phyloP scores from a whole-genome alignment of 2,113 vertebrate species.

The Toxostoma redivivum region DNA sequence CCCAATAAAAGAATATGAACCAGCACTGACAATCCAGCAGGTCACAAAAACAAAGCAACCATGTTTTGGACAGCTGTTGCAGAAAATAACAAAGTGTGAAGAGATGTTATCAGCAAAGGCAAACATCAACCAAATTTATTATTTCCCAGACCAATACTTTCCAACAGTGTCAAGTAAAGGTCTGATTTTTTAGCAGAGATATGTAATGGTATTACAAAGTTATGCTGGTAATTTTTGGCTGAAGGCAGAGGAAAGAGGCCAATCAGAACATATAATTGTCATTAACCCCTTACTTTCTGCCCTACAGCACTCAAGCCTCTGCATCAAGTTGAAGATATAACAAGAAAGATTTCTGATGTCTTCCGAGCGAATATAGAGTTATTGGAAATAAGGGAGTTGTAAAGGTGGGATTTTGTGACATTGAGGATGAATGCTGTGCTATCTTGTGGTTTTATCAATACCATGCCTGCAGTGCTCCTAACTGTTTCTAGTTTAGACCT shows the following conservation, averaged over 20 bases:
- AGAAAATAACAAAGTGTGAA: conserved; percentile 33
- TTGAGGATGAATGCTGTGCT: neutral
- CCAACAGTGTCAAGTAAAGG: neutral
- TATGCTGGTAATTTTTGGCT: neutral
- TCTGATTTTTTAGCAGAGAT: neutral
- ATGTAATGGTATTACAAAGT: neutral
- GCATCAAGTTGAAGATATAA: neutral
- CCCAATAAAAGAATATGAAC: neutral
- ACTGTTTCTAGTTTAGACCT: neutral
- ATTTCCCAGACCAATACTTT: neutral
- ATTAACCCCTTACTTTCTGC: neutral
- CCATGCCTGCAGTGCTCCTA: neutral
- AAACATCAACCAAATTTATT: conserved; percentile 22
- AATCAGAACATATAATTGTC: neutral
- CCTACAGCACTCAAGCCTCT: neutral
- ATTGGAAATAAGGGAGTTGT: neutral
- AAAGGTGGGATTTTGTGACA: neutral
- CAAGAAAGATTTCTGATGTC: neutral
- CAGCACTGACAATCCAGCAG: conserved; percentile 4
- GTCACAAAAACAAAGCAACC: conserved; percentile 12
- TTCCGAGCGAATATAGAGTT: neutral
- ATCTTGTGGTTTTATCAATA: neutral
- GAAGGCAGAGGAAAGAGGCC: neutral
- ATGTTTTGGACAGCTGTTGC: neutral
- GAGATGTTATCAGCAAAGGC: neutral